A percentile compares a stretch with the other conserved stretches of the same genome.
Evolutionary conservation across 2,797 vertebrate species (phyloP).

Genomic region (Crenichthys baileyi): DNA sequence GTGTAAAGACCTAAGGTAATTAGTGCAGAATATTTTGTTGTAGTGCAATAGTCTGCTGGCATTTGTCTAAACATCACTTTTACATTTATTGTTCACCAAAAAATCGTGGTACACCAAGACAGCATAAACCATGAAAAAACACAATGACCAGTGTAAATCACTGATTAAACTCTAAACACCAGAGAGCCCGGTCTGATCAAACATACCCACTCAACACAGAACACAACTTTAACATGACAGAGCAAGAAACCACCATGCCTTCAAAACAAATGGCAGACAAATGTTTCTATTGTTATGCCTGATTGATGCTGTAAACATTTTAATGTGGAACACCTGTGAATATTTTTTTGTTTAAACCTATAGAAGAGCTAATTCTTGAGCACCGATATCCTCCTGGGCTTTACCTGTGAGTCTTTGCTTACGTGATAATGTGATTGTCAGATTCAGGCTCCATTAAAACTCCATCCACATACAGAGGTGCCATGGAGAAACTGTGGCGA

Average conservation of each 20-base stretch:
- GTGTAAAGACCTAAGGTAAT: neutral
- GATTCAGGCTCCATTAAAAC: conserved; percentile 94
- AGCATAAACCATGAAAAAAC: neutral
- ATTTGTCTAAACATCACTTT: neutral
- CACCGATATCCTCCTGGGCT: conserved; percentile 29
- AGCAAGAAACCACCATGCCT: neutral
- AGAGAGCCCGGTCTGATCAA: neutral
- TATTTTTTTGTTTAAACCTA: conserved; percentile 35
- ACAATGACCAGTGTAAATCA: neutral
- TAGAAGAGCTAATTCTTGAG: conserved; percentile 21
- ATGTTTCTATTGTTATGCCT: conserved; percentile 3
- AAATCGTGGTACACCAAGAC: neutral
- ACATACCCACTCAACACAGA: neutral
- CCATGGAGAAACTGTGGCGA: conserved; percentile 91
- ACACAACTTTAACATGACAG: neutral
- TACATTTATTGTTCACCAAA: neutral
- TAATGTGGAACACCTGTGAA: conserved; percentile 2
- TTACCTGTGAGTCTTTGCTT: conserved; percentile 73
- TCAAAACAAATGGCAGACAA: neutral
- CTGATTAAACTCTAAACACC: neutral
- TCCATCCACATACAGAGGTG: conserved; percentile 93
- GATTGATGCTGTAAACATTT: conserved; percentile 14
- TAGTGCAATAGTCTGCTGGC: neutral
- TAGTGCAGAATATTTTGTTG: neutral
- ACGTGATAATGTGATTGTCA: conserved; percentile 97